Base-by-base conservation (phyloP, 2,113 vertebrate genomes). In the Cephalopholis sonnerati region DNA sequence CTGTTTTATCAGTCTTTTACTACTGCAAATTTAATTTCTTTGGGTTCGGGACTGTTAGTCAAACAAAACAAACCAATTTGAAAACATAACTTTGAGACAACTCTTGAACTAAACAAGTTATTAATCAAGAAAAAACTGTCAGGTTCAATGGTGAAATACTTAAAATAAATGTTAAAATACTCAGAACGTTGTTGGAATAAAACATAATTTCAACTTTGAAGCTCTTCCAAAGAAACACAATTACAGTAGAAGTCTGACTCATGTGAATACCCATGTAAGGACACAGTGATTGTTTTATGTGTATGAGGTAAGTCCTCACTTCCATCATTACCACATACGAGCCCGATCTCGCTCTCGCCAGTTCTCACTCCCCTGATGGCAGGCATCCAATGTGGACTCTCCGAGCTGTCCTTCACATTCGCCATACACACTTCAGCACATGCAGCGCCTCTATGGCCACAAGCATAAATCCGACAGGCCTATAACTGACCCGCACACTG, bases 221-320 rank as follows among this genome's bases (percentile, higher is more conserved):
- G 81, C 67, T 68, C 32, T 55, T 84, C 87, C 87, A 83, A 70
- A 74, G 68, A 32, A 85, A 63, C 22, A 24, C 29, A 84, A 70
- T 73, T 57, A 72, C 50, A 83, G 62, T 54, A 67, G 63, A 85
- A 27, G 59, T 64, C 74, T 74, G 84, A 86, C 82, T 83, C 83
- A 74, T 77, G 79, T 55, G 79, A 80, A 92, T 90, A 83, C 27
- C 92, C 92, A 92, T 91, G 85, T 94, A 91, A 91, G 92, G 92
- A 89, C 87, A 88, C 51, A 74, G 51, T 50, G 75, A 82, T 90
- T 87, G 79, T 90, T 94, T 91, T 88, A 91, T 86, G 61, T 66
- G 87, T 32, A 91, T 93, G 90, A 94, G 90, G 82, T 91, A 89
- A 94, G 84, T 59, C 76, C 69, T 83, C 66, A 25, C 83, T 88